phyloP scores from a whole-genome alignment of 2,888 invertebrate genomes.

The Tridacna crocea region DNA sequence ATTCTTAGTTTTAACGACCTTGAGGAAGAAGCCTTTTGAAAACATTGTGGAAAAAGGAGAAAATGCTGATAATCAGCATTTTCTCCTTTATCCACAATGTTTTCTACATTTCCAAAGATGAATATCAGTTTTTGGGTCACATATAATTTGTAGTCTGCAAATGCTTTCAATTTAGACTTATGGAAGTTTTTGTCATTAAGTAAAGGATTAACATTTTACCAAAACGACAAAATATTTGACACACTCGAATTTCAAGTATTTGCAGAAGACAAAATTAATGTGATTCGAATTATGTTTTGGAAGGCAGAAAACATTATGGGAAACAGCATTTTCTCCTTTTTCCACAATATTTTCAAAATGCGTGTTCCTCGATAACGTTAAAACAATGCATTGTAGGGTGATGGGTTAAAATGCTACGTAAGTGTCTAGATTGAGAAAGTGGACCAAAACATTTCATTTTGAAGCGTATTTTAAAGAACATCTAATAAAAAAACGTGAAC shows the following conservation, averaged over 20 bases:
- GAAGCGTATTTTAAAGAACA: too few relatives aligned
- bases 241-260: not conserved
- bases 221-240: not conserved
- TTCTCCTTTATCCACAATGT: too few relatives aligned
- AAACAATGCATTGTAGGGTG: not conserved
- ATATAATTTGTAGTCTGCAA: too few relatives aligned
- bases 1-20: too few relatives aligned
- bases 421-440: too few relatives aligned
- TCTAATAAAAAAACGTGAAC: too few relatives aligned
- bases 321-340: not conserved
- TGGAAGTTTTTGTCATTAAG: too few relatives aligned
- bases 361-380: not conserved
- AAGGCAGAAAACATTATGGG: not conserved
- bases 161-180: too few relatives aligned
- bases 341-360: not conserved
- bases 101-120: too few relatives aligned
- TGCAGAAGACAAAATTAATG: not conserved
- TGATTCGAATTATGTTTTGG: not conserved
- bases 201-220: not conserved
- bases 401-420: not conserved
- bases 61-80: too few relatives aligned
- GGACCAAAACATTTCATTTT: too few relatives aligned
- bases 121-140: too few relatives aligned
- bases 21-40: not conserved
- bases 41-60: not conserved